Base-by-base conservation (phyloP, 2,797 vertebrate species). In the Octomys mimax region DNA sequence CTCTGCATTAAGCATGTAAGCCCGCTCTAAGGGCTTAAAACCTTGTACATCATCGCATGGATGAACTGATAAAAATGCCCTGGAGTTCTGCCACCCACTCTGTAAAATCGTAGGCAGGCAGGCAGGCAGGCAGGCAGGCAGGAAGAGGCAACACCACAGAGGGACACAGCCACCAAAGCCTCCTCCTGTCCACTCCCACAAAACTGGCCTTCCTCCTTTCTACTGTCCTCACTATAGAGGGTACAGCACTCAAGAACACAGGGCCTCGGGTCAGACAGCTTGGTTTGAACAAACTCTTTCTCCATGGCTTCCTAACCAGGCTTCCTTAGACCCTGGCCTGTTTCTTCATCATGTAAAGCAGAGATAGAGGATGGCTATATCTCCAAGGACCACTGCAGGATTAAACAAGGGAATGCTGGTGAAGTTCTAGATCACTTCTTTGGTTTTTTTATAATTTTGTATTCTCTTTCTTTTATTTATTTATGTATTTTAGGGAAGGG, bases 271-370 rank as follows among this genome's bases (percentile, higher is more conserved):
- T 71, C 57, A 71, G 39, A 57, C 28, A 26, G 82, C 26, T n/a
- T 26, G 24, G 75, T 85, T 14, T 83, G n/a, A 86, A 95, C 64
- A 94, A 94, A 83, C 39, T 54, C n/a, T 42, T 62, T 8, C 61
- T 70, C 52, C 11, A 54, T 11, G 9, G 71, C n/a, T 64, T 92
- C n/a, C 82, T 90, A 91, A 36, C 18, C 24, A 71, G 80, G 49
- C 68, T 89, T 77, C 52, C 77, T 77, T 52, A 82, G 36, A 42
- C 86, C 4, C 66, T 59, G 19, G 89, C 46, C 31, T 92, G 46
- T 14, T 78, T 85, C 79, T 66, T 79, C 61, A 90, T 11, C 31
- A 46, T 77, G 33, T 70, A 54, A 52, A 80, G 81, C 0, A 93
- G 12, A 92, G n/a, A 73, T 1, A 19, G 79, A 64, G 46, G 19